Conservation (phyloP, 1,140 invertebrate species). For the Drosophila auraria region DNA sequence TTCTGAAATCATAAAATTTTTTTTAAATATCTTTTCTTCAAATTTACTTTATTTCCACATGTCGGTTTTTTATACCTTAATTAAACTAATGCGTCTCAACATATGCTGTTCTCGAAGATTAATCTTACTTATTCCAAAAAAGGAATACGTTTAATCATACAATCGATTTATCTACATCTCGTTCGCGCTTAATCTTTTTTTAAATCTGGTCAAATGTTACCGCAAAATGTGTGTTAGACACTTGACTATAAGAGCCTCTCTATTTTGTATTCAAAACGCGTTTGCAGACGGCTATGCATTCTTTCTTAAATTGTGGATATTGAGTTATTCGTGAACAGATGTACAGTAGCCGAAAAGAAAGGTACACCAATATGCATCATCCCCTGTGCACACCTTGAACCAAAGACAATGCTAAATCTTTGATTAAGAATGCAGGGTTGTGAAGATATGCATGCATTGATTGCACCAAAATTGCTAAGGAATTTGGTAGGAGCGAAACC, state of each 20-base stretch:
- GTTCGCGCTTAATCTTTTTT: not conserved
- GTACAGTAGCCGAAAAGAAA: slow-evolving; percentile 30
- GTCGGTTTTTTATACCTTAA: not conserved
- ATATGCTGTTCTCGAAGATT: not conserved
- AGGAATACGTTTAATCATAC: not conserved
- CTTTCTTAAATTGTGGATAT: slow-evolving; percentile 45
- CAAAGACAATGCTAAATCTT: slow-evolving; percentile 42
- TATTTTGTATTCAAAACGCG: slow-evolving; percentile 8
- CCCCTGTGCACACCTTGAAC: slow-evolving; percentile 60
- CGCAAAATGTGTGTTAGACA: slow-evolving; percentile 38
- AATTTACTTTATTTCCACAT: not conserved
- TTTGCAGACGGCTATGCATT: slow-evolving; percentile 13
- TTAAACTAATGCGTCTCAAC: no score
- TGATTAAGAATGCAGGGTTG: slow-evolving; percentile 46
- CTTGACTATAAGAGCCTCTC: slow-evolving; percentile 43
- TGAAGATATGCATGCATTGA: slow-evolving; percentile 22
- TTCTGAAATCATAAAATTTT: no score
- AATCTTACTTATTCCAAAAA: not conserved
- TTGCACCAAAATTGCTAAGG: slow-evolving; percentile 59
- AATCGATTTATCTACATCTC: not conserved
- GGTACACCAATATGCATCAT: slow-evolving; percentile 70
- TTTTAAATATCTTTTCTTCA: not conserved
- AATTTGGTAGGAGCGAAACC: slow-evolving; percentile 45
- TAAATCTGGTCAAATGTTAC: slow-evolving; percentile 19
- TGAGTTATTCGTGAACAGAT: slow-evolving; percentile 35